Evolutionary conservation across 2,797 vertebrate species (phyloP).

Genomic region (Cyprinella venusta): DNA sequence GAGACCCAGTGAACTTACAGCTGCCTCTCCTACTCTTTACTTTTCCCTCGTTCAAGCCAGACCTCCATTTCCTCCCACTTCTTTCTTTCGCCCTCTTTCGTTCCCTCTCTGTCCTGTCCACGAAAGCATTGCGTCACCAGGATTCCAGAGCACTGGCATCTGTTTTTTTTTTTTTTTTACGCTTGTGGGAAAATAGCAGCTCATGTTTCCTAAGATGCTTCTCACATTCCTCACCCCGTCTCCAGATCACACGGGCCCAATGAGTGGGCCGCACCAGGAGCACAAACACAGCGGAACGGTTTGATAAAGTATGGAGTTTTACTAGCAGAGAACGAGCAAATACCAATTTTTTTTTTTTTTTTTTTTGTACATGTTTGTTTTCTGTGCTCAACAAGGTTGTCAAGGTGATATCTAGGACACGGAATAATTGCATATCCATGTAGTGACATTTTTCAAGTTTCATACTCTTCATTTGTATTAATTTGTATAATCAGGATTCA

Average conservation of each 20-base stretch:
- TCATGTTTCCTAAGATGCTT: slow-evolving; percentile 88
- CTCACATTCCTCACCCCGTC: slow-evolving; percentile 86
- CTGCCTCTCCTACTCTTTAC: slow-evolving; percentile 62
- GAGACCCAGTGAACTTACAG: slow-evolving; percentile 59
- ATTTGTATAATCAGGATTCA: slow-evolving; percentile 25
- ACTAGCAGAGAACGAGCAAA: slow-evolving; percentile 67
- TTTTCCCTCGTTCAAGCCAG: slow-evolving; percentile 57
- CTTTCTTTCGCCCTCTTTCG: not conserved
- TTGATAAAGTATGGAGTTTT: slow-evolving; percentile 69
- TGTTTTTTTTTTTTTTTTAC: slow-evolving; percentile 76
- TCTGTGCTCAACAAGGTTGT: not conserved
- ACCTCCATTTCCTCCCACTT: slow-evolving; percentile 13
- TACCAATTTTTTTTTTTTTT: slow-evolving; percentile 34
- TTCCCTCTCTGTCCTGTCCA: slow-evolving; percentile 58
- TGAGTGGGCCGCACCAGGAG: slow-evolving; percentile 69
- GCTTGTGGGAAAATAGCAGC: slow-evolving; percentile 94
- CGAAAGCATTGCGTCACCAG: slow-evolving; percentile 77
- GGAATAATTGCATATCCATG: slow-evolving; percentile 23
- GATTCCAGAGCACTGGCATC: slow-evolving; percentile 77
- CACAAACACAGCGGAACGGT: slow-evolving; percentile 69
- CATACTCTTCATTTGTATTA: slow-evolving; percentile 10
- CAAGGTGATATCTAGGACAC: slow-evolving; percentile 18
- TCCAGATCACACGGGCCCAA: slow-evolving; percentile 74
- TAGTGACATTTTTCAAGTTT: slow-evolving; percentile 32
- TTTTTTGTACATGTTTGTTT: slow-evolving; percentile 35